Evolutionary conservation across 2,797 vertebrate species (phyloP).

Genomic region (Brachyalestes nurse): DNA sequence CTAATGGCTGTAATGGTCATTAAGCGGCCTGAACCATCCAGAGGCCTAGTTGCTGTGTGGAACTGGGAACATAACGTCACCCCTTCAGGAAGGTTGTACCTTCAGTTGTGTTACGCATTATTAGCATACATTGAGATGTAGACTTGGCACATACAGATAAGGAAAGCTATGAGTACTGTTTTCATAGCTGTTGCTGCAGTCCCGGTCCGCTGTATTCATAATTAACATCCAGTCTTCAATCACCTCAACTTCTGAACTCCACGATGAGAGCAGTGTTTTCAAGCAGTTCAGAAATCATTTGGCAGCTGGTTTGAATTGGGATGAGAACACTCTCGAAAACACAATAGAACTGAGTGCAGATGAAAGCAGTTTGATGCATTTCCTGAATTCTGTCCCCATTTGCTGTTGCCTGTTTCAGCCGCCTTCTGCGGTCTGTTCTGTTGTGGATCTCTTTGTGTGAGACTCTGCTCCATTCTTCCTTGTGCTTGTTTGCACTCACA

Average conservation of each 20-base stretch:
- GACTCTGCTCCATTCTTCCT: constrained; percentile 32
- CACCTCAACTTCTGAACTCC: background rate
- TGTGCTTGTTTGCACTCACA: constrained; percentile 31
- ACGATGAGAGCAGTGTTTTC: background rate
- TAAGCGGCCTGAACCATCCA: constrained; percentile 35
- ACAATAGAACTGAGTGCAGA: constrained; percentile 39
- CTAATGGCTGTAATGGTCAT: constrained; percentile 47
- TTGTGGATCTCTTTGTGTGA: constrained; percentile 25
- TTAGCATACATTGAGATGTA: constrained; percentile 27
- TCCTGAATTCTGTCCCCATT: background rate
- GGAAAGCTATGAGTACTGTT: constrained; percentile 1
- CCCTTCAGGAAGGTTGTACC: constrained; percentile 36
- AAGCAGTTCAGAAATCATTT: background rate
- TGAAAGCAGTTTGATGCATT: constrained; percentile 15
- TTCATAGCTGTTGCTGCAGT: background rate
- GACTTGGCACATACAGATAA: constrained; percentile 13
- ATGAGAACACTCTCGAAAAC: constrained; percentile 35
- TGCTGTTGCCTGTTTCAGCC: constrained; percentile 4
- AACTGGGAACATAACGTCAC: constrained; percentile 39
- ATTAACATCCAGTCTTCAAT: background rate
- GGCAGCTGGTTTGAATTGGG: constrained; percentile 39
- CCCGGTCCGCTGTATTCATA: background rate
- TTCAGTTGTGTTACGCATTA: constrained; percentile 15
- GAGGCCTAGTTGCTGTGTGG: constrained; percentile 35
- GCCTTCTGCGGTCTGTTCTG: constrained; percentile 23